Evolutionary conservation across 2,797 vertebrate species (phyloP).

Genomic region (Rhabdomys pumilio): DNA sequence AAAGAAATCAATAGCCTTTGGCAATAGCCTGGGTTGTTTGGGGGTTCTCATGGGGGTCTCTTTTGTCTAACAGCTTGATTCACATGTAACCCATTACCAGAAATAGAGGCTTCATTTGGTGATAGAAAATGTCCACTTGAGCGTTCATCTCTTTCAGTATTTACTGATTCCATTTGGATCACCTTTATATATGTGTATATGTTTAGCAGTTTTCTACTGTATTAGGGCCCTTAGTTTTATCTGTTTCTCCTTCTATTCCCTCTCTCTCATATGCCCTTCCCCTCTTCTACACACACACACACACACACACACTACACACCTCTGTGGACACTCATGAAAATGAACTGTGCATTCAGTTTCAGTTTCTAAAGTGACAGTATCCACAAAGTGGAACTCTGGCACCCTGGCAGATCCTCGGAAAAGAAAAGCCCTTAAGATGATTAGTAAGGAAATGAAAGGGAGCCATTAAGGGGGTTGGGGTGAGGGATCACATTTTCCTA

Average conservation of each 20-base stretch:
- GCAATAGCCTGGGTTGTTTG: neutral
- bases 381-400: neutral
- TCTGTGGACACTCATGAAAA: neutral
- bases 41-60: neutral
- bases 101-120: neutral
- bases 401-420: neutral
- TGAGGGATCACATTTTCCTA: conserved; percentile 60
- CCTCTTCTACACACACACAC: neutral
- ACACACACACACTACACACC: neutral
- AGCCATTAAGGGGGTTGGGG: conserved; percentile 67
- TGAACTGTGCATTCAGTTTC: neutral
- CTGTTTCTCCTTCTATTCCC: neutral
- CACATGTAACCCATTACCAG: neutral
- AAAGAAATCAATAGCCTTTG: neutral
- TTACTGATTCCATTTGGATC: neutral
- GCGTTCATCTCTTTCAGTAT: neutral
- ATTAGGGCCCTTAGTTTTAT: neutral
- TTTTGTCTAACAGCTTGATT: neutral
- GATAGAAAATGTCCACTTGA: neutral
- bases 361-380: neutral
- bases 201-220: neutral
- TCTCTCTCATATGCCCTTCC: neutral
- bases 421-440: conserved; percentile 78
- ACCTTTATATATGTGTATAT: neutral
- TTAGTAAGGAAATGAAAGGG: conserved; percentile 83